These are phyloP conservation scores for Bos javanicus DNA, from an alignment of 2,113 vertebrate species.

Conservation along the genomic window DNA sequence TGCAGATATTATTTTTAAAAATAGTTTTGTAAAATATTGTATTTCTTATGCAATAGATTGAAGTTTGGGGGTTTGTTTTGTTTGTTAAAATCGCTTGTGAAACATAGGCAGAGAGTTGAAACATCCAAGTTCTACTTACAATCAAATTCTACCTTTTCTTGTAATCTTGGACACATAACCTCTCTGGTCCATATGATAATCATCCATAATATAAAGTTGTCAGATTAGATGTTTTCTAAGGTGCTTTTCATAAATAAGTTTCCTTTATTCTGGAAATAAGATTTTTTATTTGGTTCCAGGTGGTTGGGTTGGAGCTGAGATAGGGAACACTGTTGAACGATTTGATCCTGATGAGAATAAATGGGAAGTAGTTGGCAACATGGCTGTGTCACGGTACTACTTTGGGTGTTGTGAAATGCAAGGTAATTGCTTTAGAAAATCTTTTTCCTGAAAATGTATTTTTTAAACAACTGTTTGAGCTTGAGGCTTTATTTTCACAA, in stretches of 20 bases:
- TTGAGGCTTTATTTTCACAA: constrained; percentile 14
- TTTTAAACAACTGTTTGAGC: neutral
- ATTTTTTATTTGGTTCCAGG: constrained; percentile 81
- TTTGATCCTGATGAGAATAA: constrained; percentile 96
- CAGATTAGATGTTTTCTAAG: neutral
- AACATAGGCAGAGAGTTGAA: neutral
- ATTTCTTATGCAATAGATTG: neutral
- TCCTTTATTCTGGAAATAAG: constrained; percentile 27
- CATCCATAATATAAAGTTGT: neutral
- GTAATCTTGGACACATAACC: constrained; percentile 15
- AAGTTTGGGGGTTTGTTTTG: neutral
- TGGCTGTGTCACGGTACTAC: constrained; percentile 93
- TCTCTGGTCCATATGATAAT: neutral
- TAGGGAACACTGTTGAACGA: constrained; percentile 96
- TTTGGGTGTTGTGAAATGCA: constrained; percentile 98
- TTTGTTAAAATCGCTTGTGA: constrained; percentile 1
- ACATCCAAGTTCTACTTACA: neutral
- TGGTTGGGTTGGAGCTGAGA: constrained; percentile 96
- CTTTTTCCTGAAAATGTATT: constrained; percentile 17
- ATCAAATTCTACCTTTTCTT: constrained; percentile 17
- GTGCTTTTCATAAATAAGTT: constrained; percentile 17
- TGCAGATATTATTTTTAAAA: neutral
- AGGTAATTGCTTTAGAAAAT: constrained; percentile 81
- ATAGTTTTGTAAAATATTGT: neutral
- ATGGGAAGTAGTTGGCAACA: constrained; percentile 95